phyloP scores from a whole-genome alignment of 2,888 invertebrate species.

The Erebia palarica region DNA sequence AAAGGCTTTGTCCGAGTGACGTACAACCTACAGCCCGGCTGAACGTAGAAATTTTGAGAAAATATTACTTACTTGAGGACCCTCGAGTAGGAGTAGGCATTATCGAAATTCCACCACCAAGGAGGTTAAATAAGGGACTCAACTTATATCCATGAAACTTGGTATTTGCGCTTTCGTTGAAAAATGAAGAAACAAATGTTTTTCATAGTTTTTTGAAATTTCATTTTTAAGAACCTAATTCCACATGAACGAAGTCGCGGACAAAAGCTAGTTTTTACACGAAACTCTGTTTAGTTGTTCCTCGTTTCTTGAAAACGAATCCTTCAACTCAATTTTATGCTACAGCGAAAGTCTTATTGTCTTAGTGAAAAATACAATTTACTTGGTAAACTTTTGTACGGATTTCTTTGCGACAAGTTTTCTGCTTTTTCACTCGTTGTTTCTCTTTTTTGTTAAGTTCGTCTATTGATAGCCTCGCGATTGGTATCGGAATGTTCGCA shows the following conservation, averaged over 20 bases:
- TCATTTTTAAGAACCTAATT: neutral
- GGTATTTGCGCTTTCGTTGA: no score
- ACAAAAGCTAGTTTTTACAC: neutral
- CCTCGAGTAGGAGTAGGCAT: no score
- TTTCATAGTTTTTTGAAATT: no score
- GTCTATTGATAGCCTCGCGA: neutral
- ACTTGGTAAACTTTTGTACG: neutral
- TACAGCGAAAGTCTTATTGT: conserved; percentile 6
- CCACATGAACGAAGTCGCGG: no score
- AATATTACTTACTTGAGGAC: no score
- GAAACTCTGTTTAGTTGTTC: neutral
- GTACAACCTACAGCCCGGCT: no score
- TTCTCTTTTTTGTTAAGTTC: neutral
- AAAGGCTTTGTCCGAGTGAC: no score
- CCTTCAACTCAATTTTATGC: conserved; percentile 6
- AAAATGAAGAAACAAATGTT: no score
- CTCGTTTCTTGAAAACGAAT: neutral
- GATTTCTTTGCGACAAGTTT: neutral
- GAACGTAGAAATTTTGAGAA: no score
- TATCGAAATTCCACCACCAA: no score
- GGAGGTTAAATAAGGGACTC: no score
- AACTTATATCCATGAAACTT: no score
- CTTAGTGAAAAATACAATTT: conserved; percentile 8
- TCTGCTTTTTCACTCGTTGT: neutral
- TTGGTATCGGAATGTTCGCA: neutral